Percentiles rank a stretch among this genome's conserved stretches.
Conservation (phyloP, 2,797 vertebrate species). For the Dallia pectoralis region DNA sequence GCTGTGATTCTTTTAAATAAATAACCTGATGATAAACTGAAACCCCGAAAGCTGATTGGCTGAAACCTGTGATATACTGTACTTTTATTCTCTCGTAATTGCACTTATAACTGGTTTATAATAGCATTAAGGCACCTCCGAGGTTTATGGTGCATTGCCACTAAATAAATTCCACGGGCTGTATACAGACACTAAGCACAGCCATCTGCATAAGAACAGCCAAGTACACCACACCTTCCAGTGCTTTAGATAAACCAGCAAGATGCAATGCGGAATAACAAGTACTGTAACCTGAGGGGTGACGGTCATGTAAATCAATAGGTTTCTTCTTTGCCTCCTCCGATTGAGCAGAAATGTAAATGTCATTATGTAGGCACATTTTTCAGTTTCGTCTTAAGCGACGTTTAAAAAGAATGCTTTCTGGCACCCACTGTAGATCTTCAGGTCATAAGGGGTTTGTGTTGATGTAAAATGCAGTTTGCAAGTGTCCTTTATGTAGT, state of each 20-base stretch:
- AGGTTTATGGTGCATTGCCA: too few relatives aligned
- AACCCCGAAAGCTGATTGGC: too few relatives aligned
- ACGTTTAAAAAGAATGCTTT: constrained; percentile 41
- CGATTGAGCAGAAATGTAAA: constrained; percentile 21
- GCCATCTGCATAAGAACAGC: too few relatives aligned
- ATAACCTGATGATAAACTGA: too few relatives aligned
- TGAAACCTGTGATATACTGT: too few relatives aligned
- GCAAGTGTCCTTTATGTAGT: constrained; percentile 60
- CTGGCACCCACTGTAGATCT: constrained; percentile 65
- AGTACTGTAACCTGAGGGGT: constrained; percentile 51
- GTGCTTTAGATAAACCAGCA: constrained; percentile 23
- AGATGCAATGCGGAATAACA: constrained; percentile 56
- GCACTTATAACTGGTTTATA: too few relatives aligned
- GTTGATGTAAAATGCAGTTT: constrained; percentile 61
- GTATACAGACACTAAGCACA: too few relatives aligned
- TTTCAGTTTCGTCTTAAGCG: constrained; percentile 46
- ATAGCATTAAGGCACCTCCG: too few relatives aligned
- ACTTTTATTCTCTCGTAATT: too few relatives aligned
- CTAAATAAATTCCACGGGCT: too few relatives aligned
- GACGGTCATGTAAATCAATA: constrained; percentile 52
- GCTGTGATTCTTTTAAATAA: not conserved
- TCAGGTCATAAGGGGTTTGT: constrained; percentile 70
- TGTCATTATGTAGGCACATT: constrained; percentile 10
- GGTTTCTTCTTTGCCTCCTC: constrained; percentile 26
- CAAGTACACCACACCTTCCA: too few relatives aligned